A percentile compares a stretch with the other conserved stretches of the same genome.
Conservation (phyloP, 1,140 invertebrate species). For the Luehdorfia chinensis region DNA sequence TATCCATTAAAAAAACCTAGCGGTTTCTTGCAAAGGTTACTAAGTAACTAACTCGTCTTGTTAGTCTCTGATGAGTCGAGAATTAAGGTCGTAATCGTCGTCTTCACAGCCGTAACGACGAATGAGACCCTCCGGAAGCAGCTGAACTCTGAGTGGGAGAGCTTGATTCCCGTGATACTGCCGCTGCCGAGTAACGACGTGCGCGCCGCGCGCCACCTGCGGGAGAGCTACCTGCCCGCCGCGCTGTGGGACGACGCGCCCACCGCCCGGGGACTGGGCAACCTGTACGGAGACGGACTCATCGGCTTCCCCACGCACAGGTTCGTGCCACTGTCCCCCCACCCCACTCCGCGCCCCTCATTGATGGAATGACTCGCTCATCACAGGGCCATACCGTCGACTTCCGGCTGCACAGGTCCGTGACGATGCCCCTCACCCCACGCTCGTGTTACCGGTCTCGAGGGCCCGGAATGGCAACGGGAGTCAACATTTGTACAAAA, state of each 20-base stretch:
- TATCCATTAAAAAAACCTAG: too few relatives aligned
- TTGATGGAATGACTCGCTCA: too few relatives aligned
- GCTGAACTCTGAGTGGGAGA: conserved; percentile 44
- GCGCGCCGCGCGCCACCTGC: conserved; percentile 12
- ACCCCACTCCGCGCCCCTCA: too few relatives aligned
- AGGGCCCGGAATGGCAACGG: too few relatives aligned
- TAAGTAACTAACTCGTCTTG: too few relatives aligned
- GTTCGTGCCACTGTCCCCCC: conserved; percentile 26
- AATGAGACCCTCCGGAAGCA: conserved; percentile 32
- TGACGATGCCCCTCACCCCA: too few relatives aligned
- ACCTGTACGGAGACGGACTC: conserved; percentile 44
- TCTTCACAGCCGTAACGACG: conserved; percentile 31
- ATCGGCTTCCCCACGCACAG: conserved; percentile 40
- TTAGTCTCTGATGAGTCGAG: too few relatives aligned
- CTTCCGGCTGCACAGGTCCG: conserved; percentile 41
- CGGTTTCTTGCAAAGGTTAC: too few relatives aligned
- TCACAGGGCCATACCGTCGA: too few relatives aligned
- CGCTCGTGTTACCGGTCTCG: too few relatives aligned
- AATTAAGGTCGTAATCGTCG: too few relatives aligned
- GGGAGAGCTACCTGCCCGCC: conserved; percentile 28
- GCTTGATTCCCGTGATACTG: conserved; percentile 40
- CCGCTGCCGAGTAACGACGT: conserved; percentile 26
- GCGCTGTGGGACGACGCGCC: conserved; percentile 27
- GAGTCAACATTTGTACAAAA: too few relatives aligned
- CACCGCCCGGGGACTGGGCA: conserved; percentile 30